phyloP scores from a whole-genome alignment of 2,797 vertebrate species.

The Sphenodon punctatus region DNA sequence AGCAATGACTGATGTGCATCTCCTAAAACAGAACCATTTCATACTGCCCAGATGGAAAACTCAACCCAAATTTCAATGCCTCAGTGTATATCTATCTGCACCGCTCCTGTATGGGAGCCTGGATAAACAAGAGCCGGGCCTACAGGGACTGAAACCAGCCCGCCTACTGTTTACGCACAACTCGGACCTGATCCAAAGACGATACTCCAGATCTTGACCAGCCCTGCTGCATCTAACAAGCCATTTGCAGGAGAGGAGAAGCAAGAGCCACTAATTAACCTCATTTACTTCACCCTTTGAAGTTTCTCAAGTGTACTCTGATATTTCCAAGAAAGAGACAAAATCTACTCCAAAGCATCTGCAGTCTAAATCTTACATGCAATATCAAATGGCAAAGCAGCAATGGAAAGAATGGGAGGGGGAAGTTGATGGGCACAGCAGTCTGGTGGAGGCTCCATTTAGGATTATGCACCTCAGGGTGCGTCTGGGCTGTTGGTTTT shows the following conservation, averaged over 20 bases:
- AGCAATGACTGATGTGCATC: rapidly evolving
- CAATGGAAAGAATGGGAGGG: rapidly evolving
- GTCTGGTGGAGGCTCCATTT: background rate
- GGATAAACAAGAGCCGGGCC: background rate
- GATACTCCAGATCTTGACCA: background rate
- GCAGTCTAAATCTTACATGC: background rate
- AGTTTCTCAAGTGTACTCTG: background rate
- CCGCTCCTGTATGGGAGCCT: background rate
- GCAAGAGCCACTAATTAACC: background rate
- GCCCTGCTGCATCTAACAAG: background rate
- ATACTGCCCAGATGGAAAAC: rapidly evolving
- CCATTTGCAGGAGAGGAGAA: background rate
- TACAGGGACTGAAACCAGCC: background rate
- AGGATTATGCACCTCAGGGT: background rate
- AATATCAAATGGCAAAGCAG: rapidly evolving
- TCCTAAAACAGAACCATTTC: rapidly evolving
- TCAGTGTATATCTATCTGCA: background rate
- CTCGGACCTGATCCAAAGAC: background rate
- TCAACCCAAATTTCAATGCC: rapidly evolving
- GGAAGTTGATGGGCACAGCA: rapidly evolving
- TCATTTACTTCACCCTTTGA: background rate
- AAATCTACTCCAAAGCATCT: background rate
- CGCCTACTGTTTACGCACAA: background rate
- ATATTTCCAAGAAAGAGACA: background rate
- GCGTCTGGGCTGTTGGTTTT: rapidly evolving